Percentiles rank a stretch among this genome's conserved stretches.
Evolutionary conservation across 2,797 vertebrate genomes (phyloP).

Genomic region (Phrynocephalus vlangalii): DNA sequence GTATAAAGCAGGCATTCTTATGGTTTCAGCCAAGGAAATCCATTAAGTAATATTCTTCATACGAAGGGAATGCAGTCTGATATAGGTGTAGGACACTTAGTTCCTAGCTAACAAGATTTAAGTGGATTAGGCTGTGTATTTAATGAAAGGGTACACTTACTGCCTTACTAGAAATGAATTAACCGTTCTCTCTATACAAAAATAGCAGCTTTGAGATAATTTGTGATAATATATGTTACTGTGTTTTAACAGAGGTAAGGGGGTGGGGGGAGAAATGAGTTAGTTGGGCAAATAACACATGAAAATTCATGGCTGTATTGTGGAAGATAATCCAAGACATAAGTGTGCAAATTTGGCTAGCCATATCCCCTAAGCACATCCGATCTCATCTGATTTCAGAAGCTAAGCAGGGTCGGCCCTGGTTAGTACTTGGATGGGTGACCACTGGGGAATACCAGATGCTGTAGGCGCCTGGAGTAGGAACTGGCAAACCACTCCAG

Average conservation of each 20-base stretch:
- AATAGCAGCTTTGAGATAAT: constrained; percentile 39
- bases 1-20: not conserved
- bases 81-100: constrained; percentile 39
- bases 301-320: not conserved
- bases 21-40: fast-evolving
- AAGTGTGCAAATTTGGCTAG: not conserved
- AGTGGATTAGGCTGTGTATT: constrained; percentile 72
- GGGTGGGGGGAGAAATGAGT: fast-evolving
- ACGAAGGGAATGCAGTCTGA: not conserved
- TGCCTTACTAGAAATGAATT: constrained; percentile 68
- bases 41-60: not conserved
- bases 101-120: constrained; percentile 62
- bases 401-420: no score
- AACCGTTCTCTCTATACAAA: constrained; percentile 52
- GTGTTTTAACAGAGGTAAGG: fast-evolving
- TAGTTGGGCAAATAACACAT: not conserved
- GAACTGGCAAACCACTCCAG: no score
- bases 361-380: no score
- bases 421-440: no score
- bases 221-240: not conserved
- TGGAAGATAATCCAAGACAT: not conserved
- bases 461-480: no score
- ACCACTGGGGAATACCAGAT: no score
- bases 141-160: constrained; percentile 71
- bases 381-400: no score